Evolutionary conservation across 1,140 invertebrate genomes (phyloP).

Genomic region (Whitmania pigra): DNA sequence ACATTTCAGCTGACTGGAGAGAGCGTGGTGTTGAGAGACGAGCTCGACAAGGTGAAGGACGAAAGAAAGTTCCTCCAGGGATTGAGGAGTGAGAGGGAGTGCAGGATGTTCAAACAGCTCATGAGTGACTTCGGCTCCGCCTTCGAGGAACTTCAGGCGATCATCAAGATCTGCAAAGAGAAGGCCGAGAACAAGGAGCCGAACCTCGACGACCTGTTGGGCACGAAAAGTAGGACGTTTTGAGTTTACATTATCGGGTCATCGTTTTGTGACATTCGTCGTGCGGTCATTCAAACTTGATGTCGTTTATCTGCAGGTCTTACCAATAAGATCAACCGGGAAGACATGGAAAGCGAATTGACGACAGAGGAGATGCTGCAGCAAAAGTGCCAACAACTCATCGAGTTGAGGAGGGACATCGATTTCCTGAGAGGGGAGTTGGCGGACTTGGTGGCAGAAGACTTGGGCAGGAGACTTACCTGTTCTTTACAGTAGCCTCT

Average conservation of each 20-base stretch:
- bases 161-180: conserved; percentile 11
- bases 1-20: background rate
- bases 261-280: background rate
- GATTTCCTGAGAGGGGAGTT: background rate
- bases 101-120: background rate
- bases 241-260: too few relatives aligned
- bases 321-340: background rate
- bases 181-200: background rate
- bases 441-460: background rate
- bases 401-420: background rate
- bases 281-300: background rate
- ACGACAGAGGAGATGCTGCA: background rate
- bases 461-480: background rate
- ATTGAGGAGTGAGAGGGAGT: conserved; percentile 2
- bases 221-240: background rate
- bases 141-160: background rate
- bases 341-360: too few relatives aligned
- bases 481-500: background rate
- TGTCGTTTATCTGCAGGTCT: background rate
- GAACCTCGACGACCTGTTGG: conserved; percentile 1
- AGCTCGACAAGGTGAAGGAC: background rate
- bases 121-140: background rate
- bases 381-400: background rate
- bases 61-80: background rate
- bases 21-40: background rate